Percentiles rank a stretch among this genome's conserved stretches.
Evolutionary conservation across 2,888 invertebrate genomes (phyloP).

Genomic region (Platycheirus albimanus): DNA sequence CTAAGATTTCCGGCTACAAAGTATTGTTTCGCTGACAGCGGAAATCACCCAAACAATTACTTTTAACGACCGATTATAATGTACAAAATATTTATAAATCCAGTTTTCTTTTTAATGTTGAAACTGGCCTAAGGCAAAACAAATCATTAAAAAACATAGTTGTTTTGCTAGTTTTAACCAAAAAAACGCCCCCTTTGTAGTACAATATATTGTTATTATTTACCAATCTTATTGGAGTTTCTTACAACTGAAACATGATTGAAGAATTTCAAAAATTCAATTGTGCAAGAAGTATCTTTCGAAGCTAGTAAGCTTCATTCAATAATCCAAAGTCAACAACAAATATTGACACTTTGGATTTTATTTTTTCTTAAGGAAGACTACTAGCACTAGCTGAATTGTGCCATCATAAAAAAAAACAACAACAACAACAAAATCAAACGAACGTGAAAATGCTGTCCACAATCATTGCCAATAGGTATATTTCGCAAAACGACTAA

Average conservation of each 20-base stretch:
- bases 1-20: too few relatives aligned
- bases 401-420: constrained; percentile 13
- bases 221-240: too few relatives aligned
- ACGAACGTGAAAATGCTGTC: constrained; percentile 5
- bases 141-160: too few relatives aligned
- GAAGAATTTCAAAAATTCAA: background rate
- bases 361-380: constrained; percentile 7
- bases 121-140: background rate
- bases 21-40: too few relatives aligned
- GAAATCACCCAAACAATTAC: too few relatives aligned
- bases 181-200: background rate
- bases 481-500: constrained; percentile 17
- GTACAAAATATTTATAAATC: too few relatives aligned
- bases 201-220: too few relatives aligned
- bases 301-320: background rate
- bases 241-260: background rate
- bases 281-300: background rate
- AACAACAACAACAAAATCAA: background rate
- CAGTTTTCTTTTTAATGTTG: too few relatives aligned
- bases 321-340: constrained; percentile 1
- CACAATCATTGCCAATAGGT: constrained; percentile 52
- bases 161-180: background rate
- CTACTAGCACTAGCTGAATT: background rate
- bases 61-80: too few relatives aligned
- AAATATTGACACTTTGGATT: constrained; percentile 12